phyloP scores from a whole-genome alignment of 2,797 vertebrate species.

The Pelodytes ibericus region DNA sequence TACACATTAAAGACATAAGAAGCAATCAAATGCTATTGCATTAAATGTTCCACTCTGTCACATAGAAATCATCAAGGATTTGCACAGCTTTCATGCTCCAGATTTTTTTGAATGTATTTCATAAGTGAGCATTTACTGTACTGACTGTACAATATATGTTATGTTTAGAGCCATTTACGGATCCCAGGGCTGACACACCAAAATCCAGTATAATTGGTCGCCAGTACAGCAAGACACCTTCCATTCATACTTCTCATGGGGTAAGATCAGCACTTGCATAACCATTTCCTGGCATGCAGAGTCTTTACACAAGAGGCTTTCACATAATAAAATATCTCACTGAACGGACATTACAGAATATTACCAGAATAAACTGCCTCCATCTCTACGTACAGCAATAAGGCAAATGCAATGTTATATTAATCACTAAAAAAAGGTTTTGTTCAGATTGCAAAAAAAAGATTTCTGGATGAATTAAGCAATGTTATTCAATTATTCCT shows the following conservation, averaged over 20 bases:
- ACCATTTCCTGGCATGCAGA: slow-evolving; percentile 42
- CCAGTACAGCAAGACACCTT: slow-evolving; percentile 34
- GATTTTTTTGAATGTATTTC: slow-evolving; percentile 23
- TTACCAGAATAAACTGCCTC: slow-evolving; percentile 15
- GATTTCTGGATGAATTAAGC: no score
- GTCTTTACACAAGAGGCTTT: slow-evolving; percentile 47
- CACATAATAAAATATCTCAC: slow-evolving; percentile 36
- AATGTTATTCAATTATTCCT: no score
- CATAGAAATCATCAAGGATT: slow-evolving; percentile 30
- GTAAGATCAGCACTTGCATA: slow-evolving; percentile 45
- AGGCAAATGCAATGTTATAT: neutral
- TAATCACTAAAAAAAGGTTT: neutral
- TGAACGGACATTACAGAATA: slow-evolving; percentile 35
- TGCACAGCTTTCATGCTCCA: slow-evolving; percentile 34
- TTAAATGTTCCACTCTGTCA: slow-evolving; percentile 36
- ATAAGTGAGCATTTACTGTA: slow-evolving; percentile 24
- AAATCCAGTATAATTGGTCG: slow-evolving; percentile 46
- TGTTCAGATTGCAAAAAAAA: no score
- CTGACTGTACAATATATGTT: slow-evolving; percentile 36
- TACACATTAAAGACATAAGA: no score
- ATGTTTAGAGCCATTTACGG: slow-evolving; percentile 46
- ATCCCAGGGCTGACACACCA: slow-evolving; percentile 42
- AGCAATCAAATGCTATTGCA: neutral
- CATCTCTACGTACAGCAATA: slow-evolving; percentile 6
- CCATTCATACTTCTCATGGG: slow-evolving; percentile 32